Conservation (phyloP, 2,113 vertebrate genomes). For the Alces alces region DNA sequence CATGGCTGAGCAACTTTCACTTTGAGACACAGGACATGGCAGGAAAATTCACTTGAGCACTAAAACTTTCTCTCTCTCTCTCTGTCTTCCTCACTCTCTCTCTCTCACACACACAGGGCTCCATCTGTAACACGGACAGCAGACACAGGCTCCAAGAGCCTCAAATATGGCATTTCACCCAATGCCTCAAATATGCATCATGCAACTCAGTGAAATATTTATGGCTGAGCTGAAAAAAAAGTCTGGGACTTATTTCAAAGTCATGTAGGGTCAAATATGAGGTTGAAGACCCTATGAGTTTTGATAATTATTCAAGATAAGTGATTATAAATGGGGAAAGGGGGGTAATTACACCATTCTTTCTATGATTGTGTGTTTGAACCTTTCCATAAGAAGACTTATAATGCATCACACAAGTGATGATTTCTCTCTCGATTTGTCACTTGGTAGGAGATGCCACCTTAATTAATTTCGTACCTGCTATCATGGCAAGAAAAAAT, state of each 20-base stretch:
- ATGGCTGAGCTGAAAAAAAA: not conserved
- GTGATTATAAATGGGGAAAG: not conserved
- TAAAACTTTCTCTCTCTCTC: not conserved
- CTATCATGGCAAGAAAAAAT: not conserved
- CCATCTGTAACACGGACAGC: not conserved
- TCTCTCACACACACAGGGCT: not conserved
- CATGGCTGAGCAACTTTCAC: not conserved
- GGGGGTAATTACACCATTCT: not conserved
- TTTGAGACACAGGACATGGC: not conserved
- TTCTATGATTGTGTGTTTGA: not conserved
- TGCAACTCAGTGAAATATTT: not conserved
- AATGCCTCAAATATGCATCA: conserved; percentile 6
- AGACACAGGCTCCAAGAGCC: not conserved
- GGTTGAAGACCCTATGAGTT: not conserved
- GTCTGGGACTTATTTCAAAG: not conserved
- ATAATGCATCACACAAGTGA: not conserved
- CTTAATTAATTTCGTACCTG: conserved; percentile 10
- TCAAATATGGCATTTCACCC: not conserved
- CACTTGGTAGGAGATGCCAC: not conserved
- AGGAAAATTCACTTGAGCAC: not conserved
- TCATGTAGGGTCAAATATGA: not conserved
- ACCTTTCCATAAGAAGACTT: not conserved
- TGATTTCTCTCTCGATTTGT: conserved; percentile 1
- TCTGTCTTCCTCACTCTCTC: not conserved
- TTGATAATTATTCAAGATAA: not conserved